Percentiles rank a stretch among this genome's conserved stretches.
These are phyloP conservation scores for Sphaeridia pumilis DNA, from an alignment of 2,888 invertebrate species.

Conservation along the genomic window DNA sequence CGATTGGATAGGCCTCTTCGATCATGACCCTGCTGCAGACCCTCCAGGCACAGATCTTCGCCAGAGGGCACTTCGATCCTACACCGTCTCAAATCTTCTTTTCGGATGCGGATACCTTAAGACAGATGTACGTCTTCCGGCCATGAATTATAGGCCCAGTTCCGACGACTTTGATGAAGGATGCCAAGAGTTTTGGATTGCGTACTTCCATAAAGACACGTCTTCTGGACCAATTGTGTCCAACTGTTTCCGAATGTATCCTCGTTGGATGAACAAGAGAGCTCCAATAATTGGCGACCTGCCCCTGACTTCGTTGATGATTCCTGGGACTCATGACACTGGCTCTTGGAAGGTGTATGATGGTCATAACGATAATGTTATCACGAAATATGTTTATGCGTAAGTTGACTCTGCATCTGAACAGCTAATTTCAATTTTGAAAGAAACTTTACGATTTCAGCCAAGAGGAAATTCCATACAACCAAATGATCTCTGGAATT, in stretches of 20 bases:
- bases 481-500: slow-evolving; percentile 71
- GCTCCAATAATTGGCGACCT: slow-evolving; percentile 45
- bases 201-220: slow-evolving; percentile 35
- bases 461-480: slow-evolving; percentile 70
- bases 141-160: slow-evolving; percentile 21
- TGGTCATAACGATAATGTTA: slow-evolving; percentile 37
- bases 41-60: neutral
- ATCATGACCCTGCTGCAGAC: slow-evolving; percentile 36
- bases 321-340: slow-evolving; percentile 61
- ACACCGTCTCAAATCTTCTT: too few species aligned
- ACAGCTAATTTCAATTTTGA: neutral
- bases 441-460: slow-evolving; percentile 39
- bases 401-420: neutral
- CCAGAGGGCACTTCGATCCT: too few species aligned
- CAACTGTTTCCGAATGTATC: slow-evolving; percentile 64
- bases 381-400: slow-evolving; percentile 27
- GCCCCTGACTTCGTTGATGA: slow-evolving; percentile 50
- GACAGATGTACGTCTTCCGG: slow-evolving; percentile 36
- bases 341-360: slow-evolving; percentile 47
- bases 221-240: slow-evolving; percentile 39
- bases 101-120: slow-evolving; percentile 32
- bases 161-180: slow-evolving; percentile 25
- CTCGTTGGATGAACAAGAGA: slow-evolving; percentile 70
- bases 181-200: slow-evolving; percentile 39
- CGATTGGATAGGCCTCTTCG: slow-evolving; percentile 38